phyloP scores from a whole-genome alignment of 2,888 invertebrate species.

The Bellardia bayeri region DNA sequence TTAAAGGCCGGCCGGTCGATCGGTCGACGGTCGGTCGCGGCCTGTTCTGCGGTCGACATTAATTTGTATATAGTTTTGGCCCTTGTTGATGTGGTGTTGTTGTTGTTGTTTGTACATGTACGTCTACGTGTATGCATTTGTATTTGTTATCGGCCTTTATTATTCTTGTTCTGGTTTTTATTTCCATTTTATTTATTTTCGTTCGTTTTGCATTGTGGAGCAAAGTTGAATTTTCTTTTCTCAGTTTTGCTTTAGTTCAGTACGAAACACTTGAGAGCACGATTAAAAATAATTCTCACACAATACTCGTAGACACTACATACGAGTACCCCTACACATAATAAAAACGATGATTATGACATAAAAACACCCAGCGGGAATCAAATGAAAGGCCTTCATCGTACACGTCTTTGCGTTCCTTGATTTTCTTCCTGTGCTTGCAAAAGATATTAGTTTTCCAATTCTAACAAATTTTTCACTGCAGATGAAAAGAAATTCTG shows the following conservation, averaged over 20 bases:
- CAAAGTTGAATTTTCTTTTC: conserved; percentile 56
- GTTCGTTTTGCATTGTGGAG: conserved; percentile 51
- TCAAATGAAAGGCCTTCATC: too few species aligned
- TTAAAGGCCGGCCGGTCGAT: conserved; percentile 56
- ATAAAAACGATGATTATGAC: background rate
- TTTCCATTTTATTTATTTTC: background rate
- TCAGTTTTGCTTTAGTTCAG: conserved; percentile 28
- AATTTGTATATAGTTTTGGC: conserved; percentile 35
- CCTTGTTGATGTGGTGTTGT: conserved; percentile 32
- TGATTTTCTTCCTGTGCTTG: too few species aligned
- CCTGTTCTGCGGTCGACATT: conserved; percentile 62
- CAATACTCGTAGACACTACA: background rate
- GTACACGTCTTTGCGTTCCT: too few species aligned
- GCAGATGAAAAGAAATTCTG: too few species aligned
- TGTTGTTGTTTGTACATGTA: background rate
- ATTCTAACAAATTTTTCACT: too few species aligned
- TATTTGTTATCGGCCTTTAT: conserved; percentile 43
- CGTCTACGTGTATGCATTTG: background rate
- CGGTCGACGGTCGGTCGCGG: conserved; percentile 57
- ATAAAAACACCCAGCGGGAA: background rate
- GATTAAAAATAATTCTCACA: conserved; percentile 15
- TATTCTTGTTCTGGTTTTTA: background rate
- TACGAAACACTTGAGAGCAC: conserved; percentile 10
- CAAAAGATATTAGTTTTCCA: too few species aligned
- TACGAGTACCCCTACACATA: too few species aligned